Base-by-base conservation (phyloP, 53 echinoderm and acorn worm species). In the Henricia sp. region DNA sequence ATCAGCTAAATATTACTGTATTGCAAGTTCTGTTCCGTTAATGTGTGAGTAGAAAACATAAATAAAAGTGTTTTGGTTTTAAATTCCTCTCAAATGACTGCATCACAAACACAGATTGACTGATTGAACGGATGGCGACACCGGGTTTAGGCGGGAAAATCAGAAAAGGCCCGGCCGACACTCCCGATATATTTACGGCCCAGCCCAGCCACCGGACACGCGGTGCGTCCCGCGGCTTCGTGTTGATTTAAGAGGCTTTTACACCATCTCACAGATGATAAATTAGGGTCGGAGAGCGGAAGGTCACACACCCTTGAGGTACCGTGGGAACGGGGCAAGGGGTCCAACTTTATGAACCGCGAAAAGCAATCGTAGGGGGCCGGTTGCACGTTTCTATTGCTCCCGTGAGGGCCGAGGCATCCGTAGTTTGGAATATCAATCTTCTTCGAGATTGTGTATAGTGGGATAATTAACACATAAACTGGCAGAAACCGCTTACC, bases 211-310 rank as follows among this genome's bases (percentile, higher is more conserved):
- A 58, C 14, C 57, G 42, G 75, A 12, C 29, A 42, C 68, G 17
- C 44, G 43, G 17, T 44, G 19, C 46, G 29, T 3, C 48, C 80
- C 14, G 46, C 12, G 26, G 35, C 59, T 30, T 4, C 12, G 8
- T 14, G 34, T 48, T 80, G 35, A 80, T 80, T 80, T 80, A 80
- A 20, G 80, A 34, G 34, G 60, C 64, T 32, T 50, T 63, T 72
- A 72, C 72, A 34, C 62, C 17, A 64, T 80, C 64, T 63, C 80
- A 64, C 80, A 80, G 80, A 50, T 80, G 64, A 80, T 80, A 80
- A 80, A 80, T 80, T 80, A 48, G 64, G 32, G 11, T 42, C 62
- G 44, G 64, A 25, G 73, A 52, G 51, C 26, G n/a, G 6, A 5
- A 23, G 19, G 34, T 60, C 74, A 55, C 56, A 35, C 74, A 53